A percentile compares a stretch with the other conserved stretches of the same genome.
Evolutionary conservation across 2,888 invertebrate species (phyloP).

Genomic region (Crocallis elinguaria): DNA sequence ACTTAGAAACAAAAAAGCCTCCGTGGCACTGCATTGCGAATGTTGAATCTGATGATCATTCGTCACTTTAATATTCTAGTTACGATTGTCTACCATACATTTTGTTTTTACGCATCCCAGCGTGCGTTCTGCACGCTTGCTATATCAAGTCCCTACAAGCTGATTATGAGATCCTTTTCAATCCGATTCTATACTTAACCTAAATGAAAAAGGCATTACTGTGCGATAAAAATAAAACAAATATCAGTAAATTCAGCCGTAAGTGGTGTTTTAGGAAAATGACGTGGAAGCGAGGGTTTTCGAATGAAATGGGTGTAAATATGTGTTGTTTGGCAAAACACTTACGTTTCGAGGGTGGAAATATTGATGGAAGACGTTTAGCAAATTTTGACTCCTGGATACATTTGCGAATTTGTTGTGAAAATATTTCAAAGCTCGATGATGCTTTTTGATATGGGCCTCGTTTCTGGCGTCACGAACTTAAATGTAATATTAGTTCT

Average conservation of each 20-base stretch:
- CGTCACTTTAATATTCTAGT: too few relatives aligned
- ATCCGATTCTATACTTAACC: neutral
- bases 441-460: too few relatives aligned
- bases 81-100: too few relatives aligned
- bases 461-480: too few relatives aligned
- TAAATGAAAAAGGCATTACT: neutral
- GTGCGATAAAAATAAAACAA: constrained; percentile 7
- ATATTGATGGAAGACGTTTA: constrained; percentile 16
- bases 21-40: too few relatives aligned
- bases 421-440: too few relatives aligned
- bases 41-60: too few relatives aligned
- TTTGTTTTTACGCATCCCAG: too few relatives aligned
- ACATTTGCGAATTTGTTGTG: neutral
- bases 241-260: constrained; percentile 7
- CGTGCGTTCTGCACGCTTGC: too few relatives aligned
- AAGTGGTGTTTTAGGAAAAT: constrained; percentile 33
- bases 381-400: constrained; percentile 3
- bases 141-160: too few relatives aligned
- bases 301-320: constrained; percentile 16
- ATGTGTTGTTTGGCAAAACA: constrained; percentile 22
- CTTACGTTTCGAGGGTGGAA: constrained; percentile 11
- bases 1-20: too few relatives aligned
- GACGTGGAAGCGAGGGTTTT: constrained; percentile 23
- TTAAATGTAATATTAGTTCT: too few relatives aligned
- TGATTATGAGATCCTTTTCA: constrained; percentile 6